phyloP scores from a whole-genome alignment of 2,797 vertebrate species.

The Schizothorax lantsangensis region DNA sequence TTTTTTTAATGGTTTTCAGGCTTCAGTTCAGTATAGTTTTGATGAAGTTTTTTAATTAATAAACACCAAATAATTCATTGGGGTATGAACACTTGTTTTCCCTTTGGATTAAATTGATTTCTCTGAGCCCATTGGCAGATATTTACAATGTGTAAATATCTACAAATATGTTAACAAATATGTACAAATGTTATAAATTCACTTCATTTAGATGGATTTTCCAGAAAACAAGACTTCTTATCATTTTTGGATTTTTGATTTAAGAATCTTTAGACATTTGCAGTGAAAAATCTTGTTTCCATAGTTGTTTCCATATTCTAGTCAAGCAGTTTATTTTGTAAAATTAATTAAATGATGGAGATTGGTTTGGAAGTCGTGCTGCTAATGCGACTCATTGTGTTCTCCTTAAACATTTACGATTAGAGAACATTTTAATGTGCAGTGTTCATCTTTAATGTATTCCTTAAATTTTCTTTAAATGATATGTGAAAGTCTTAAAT shows the following conservation, averaged over 20 bases:
- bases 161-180: too few species aligned
- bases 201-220: background rate
- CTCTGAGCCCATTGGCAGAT: background rate
- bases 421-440: background rate
- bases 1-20: background rate
- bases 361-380: background rate
- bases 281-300: too few species aligned
- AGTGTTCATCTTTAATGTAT: background rate
- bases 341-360: background rate
- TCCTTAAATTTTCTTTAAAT: background rate
- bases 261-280: background rate
- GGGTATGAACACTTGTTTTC: too few species aligned
- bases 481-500: background rate
- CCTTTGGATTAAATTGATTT: too few species aligned
- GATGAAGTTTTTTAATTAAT: background rate
- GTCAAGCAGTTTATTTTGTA: background rate
- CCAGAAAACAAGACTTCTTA: background rate
- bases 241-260: background rate
- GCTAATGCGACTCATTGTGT: background rate
- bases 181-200: background rate
- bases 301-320: background rate
- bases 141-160: too few species aligned
- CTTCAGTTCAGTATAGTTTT: background rate
- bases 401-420: background rate
- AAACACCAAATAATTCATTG: background rate